Evolutionary conservation across 1,140 invertebrate species (phyloP), one percentile per base, ranked within the genome.

Genomic region (Antheraea mylitta): DNA sequence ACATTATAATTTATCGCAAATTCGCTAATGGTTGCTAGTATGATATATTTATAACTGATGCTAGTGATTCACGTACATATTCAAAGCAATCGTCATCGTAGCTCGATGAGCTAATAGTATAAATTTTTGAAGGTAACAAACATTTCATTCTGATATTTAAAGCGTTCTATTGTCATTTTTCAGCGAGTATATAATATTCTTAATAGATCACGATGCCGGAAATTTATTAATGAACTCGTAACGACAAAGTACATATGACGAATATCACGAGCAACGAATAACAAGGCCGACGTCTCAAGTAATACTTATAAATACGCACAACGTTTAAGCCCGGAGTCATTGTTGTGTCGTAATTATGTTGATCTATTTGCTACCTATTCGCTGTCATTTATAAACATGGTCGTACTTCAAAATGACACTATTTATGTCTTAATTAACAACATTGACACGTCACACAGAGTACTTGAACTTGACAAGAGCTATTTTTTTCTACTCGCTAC

Each of bases 341-440:
- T 78, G 78, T 80, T 71, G 66, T 53, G 70, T 71, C 67, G 67
- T 74, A 72, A 73, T 75, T 75, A 76, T 76, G 75, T 77, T 71
- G 72, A 74, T 77, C 38, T 70, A 72, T 78, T 78, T 72, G 66
- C 72, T 66, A 66, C 76, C 60, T 72, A 62, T 75, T 80, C 75
- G 77, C 78, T 69, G 68, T 73, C 73, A 64, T 69, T 72, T 68
- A 66, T 68, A 63, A 48, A 61, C 45, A 60, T 77, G 75, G 78
- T 67, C 70, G 66, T 22, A 59, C 37, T 3, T 53, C 7, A 19
- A 13, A 65, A 53, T 64, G 13, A n/a, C 53, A 37, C 10, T 63
- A 63, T 63, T 36, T 37, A 30, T 63, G 16, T 37, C 45, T 13
- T 53, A 16, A 13, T 53, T 53, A 53, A 16, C 13, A 53, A n/a